Percentiles rank a stretch among this genome's conserved stretches.
Evolutionary conservation across 2,113 vertebrate genomes (phyloP).

Genomic region (Lepidiolamprologus cunningtoni): DNA sequence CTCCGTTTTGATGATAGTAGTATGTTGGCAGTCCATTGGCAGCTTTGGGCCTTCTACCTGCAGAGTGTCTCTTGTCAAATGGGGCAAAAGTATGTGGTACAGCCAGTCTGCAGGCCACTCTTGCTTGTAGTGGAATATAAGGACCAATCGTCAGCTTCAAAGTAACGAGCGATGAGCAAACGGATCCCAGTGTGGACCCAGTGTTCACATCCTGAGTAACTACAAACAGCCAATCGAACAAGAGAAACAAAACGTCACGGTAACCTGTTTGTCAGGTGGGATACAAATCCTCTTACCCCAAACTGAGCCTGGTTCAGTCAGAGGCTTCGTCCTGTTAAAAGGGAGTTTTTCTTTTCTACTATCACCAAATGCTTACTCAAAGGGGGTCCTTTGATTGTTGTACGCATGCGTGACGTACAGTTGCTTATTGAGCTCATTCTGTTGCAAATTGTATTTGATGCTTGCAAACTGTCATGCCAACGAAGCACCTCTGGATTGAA

Average conservation of each 20-base stretch:
- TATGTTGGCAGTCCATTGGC: background rate
- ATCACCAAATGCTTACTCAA: background rate
- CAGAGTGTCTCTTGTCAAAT: background rate
- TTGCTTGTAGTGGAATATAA: background rate
- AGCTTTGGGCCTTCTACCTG: background rate
- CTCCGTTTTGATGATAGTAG: background rate
- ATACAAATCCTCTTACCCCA: rapidly evolving
- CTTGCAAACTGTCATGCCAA: background rate
- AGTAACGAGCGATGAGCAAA: rapidly evolving
- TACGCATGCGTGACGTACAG: rapidly evolving
- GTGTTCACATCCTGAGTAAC: background rate
- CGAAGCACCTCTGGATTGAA: background rate
- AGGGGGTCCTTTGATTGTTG: background rate
- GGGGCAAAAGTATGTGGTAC: background rate
- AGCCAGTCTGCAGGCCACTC: background rate
- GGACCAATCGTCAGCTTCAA: background rate
- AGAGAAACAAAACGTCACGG: background rate
- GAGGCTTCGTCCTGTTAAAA: background rate
- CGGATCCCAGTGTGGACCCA: rapidly evolving
- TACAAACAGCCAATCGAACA: background rate
- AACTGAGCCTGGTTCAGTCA: background rate
- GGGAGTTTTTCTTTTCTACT: background rate
- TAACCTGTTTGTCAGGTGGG: background rate
- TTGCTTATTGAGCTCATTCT: background rate
- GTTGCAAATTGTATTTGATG: rapidly evolving